These are phyloP conservation scores for Vespertilio murinus DNA, from an alignment of 2,797 vertebrate genomes.

Conservation along the genomic window DNA sequence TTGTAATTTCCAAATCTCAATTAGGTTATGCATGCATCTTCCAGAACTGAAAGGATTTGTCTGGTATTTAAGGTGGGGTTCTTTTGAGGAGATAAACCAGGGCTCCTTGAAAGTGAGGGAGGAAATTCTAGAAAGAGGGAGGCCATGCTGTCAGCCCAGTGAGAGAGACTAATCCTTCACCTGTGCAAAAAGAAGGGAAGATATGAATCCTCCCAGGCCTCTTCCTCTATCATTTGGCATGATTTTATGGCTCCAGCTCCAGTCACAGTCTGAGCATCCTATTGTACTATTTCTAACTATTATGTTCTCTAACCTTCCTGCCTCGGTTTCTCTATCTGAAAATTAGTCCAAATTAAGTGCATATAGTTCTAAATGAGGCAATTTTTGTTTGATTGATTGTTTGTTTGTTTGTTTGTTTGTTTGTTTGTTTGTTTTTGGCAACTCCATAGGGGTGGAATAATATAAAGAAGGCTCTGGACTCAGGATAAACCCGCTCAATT, in stretches of 20 bases:
- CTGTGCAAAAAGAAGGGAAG: not conserved
- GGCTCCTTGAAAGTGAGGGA: not conserved
- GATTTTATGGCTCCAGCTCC: not conserved
- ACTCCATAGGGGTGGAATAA: not conserved
- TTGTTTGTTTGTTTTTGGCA: not conserved
- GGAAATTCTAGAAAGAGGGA: not conserved
- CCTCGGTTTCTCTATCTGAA: not conserved
- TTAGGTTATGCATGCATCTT: not conserved
- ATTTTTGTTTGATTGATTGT: no score
- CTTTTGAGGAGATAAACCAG: constrained; percentile 38
- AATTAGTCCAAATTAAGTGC: not conserved
- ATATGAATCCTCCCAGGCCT: not conserved
- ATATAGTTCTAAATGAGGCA: not conserved
- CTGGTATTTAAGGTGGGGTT: constrained; percentile 48
- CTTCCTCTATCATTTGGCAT: not conserved
- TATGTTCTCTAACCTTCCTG: not conserved
- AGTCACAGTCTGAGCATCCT: not conserved
- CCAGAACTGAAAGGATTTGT: not conserved
- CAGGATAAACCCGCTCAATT: not conserved
- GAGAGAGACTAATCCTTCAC: not conserved
- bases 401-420: not conserved
- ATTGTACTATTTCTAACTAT: not conserved
- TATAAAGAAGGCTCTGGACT: not conserved
- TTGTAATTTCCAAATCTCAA: constrained; percentile 36
- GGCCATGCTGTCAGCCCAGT: not conserved